Percentiles rank a stretch among this genome's conserved stretches.
Conservation (phyloP, 2,113 vertebrate species). For the Corythornis cristatus region DNA sequence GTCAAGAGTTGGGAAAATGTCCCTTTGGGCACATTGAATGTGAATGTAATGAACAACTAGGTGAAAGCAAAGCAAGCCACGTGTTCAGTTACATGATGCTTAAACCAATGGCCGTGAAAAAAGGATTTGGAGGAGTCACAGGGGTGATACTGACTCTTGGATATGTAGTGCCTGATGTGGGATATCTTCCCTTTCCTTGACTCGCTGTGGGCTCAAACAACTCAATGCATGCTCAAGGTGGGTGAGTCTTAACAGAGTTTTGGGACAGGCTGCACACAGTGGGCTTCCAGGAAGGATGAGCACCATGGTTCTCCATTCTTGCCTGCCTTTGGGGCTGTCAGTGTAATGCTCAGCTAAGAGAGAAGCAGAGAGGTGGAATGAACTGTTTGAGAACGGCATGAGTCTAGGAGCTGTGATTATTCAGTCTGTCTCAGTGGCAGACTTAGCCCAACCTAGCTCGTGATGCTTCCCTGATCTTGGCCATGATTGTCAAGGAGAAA, state of each 20-base stretch:
- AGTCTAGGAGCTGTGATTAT: neutral
- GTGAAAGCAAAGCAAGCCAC: neutral
- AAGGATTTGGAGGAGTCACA: neutral
- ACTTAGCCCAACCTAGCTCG: neutral
- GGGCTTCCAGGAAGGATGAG: neutral
- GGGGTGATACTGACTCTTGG: neutral
- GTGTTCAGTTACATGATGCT: neutral
- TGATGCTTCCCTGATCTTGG: neutral
- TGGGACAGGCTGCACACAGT: neutral
- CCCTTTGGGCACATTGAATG: neutral
- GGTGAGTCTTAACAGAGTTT: neutral
- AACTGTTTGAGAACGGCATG: accelerated
- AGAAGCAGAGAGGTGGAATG: neutral
- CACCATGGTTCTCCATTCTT: neutral
- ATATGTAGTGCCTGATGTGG: neutral
- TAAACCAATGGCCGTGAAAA: neutral
- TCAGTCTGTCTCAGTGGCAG: neutral
- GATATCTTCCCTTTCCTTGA: neutral
- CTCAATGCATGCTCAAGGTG: neutral
- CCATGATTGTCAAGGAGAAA: neutral
- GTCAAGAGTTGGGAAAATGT: neutral
- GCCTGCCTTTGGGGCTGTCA: neutral
- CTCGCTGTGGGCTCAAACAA: neutral
- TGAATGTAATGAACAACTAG: neutral
- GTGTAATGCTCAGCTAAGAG: neutral